Base-by-base conservation (phyloP, 23 tunicate genomes). In the Clavelina lepadiformis region DNA sequence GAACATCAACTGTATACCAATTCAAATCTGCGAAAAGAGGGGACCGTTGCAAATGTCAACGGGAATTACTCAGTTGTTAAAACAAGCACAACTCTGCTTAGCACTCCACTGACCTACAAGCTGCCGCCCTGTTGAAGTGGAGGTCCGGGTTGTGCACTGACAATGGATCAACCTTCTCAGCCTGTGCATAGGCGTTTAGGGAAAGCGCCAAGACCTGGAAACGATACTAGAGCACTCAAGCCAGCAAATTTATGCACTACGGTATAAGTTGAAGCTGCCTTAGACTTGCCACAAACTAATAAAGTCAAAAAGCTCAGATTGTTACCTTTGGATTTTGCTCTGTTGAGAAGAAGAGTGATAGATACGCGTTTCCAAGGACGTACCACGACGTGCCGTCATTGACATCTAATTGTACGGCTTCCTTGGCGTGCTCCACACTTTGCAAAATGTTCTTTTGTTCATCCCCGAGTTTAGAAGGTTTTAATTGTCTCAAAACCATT, bases 361-460 rank as follows among this genome's bases (percentile, higher is more conserved):
- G 35, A 38, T 89, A 82, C n/a, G 97, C 97, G 61, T 89, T 89
- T 44, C 97, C 97, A 5, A 81, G 64, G 3, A 89, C 64, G 38
- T 81, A 89, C 97, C 97, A 89, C 8, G 97, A 89, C 52, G 41
- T 69, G 21, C 97, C 97, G 65, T 89, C 97, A 26, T 44, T 55
- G 18, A 50, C 46, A 46, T 89, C 97, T 47, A 89, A 52, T 28
- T 74, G 83, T 0, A 89, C 97, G 0, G 97, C 82, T 2, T 63
- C 74, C 59, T 89, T 89, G 0, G 89, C 97, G 49, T 37, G 45
- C 18, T 77, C 81, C 23, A 89, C 89, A 68, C 97, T 89, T 63
- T 74, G 35, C 7, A 89, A 51, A 13, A 89, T 80, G 47, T 75
- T 75, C 49, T 54, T 63, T 2, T 77, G 44, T 18, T 55, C 23